Conservation (phyloP, 2,888 invertebrate species). For the Tyria jacobaeae region DNA sequence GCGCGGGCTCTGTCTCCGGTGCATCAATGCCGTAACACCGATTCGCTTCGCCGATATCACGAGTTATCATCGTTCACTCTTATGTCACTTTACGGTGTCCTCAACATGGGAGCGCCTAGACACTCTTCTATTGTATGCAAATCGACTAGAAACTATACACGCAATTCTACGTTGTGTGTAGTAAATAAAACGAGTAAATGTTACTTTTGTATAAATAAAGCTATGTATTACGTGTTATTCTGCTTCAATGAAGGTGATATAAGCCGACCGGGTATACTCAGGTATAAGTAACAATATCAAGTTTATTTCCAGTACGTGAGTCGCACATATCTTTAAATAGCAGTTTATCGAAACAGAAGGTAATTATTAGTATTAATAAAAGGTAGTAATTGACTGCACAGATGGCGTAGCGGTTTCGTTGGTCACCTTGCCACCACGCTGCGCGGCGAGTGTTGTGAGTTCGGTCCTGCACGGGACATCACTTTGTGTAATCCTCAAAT, state of each 20-base stretch:
- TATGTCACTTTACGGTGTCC: conserved; percentile 39
- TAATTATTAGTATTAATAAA: too few species aligned
- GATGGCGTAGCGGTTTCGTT: too few species aligned
- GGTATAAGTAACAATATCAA: not conserved
- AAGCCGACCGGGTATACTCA: not conserved
- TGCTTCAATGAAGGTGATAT: conserved; percentile 11
- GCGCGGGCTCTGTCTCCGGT: conserved; percentile 40
- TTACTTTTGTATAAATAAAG: conserved; percentile 29
- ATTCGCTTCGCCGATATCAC: conserved; percentile 48
- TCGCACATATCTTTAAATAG: not conserved
- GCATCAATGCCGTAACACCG: conserved; percentile 48
- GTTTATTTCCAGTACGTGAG: not conserved
- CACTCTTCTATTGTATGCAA: conserved; percentile 53
- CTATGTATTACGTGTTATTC: conserved; percentile 18
- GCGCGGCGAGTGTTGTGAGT: too few species aligned
- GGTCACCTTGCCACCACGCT: too few species aligned
- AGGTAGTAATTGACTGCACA: too few species aligned
- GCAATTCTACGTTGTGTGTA: conserved; percentile 21
- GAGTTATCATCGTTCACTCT: conserved; percentile 29
- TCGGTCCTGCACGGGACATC: too few species aligned
- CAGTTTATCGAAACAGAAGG: too few species aligned
- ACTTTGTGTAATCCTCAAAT: too few species aligned
- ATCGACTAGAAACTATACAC: conserved; percentile 39
- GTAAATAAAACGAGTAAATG: conserved; percentile 32
- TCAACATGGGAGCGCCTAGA: conserved; percentile 37